These are phyloP conservation scores for Synodontis membranacea DNA, from an alignment of 2,113 vertebrate species.

Conservation along the genomic window DNA sequence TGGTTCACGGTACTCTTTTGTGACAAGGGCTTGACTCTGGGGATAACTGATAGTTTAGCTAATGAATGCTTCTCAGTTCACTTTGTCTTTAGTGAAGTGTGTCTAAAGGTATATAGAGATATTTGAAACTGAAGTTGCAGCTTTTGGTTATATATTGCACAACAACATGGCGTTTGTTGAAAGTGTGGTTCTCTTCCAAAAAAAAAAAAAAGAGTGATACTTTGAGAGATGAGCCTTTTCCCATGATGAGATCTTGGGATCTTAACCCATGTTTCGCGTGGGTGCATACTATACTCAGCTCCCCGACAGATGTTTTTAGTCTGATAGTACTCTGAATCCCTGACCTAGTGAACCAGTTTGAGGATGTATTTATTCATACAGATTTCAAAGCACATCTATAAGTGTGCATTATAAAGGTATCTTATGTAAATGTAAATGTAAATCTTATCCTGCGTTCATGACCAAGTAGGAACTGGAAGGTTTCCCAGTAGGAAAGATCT, in stretches of 20 bases:
- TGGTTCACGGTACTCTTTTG: constrained; percentile 35
- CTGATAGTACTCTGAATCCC: background rate
- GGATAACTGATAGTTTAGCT: background rate
- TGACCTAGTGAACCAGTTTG: background rate
- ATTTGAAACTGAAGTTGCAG: background rate
- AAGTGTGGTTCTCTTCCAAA: background rate
- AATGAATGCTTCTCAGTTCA: background rate
- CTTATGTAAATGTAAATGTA: background rate
- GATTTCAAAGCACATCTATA: background rate
- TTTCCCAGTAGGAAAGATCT: background rate
- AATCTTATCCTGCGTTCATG: background rate
- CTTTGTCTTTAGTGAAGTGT: background rate
- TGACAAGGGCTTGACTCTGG: constrained; percentile 2
- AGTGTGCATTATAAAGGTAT: too few relatives aligned
- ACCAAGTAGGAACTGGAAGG: background rate
- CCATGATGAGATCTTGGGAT: background rate
- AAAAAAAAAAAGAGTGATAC: background rate
- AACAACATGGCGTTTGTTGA: background rate
- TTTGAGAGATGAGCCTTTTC: background rate
- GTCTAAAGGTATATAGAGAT: background rate
- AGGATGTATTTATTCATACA: background rate
- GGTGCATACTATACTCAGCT: background rate
- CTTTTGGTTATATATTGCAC: background rate
- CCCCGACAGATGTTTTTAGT: too few relatives aligned
- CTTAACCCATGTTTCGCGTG: background rate